Conservation (phyloP, 1,140 invertebrate species). For the Diprion similis region DNA sequence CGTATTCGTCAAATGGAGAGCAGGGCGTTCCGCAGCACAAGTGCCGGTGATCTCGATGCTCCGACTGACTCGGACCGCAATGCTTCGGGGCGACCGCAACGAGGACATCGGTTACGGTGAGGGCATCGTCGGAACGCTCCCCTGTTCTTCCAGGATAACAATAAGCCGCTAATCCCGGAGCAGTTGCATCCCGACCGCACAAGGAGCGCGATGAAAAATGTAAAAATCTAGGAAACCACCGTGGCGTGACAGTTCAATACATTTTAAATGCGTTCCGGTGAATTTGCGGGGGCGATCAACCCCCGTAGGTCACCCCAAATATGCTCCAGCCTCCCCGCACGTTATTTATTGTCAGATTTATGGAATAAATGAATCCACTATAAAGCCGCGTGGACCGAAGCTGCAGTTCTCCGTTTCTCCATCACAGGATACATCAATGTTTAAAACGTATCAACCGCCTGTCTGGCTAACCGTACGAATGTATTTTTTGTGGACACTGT, state of each 20-base stretch:
- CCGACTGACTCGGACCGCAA: background rate
- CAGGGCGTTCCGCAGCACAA: background rate
- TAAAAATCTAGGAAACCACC: constrained; percentile 57
- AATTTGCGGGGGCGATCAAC: constrained; percentile 46
- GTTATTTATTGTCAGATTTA: constrained; percentile 64
- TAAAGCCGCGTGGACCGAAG: background rate
- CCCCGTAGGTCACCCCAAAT: constrained; percentile 29
- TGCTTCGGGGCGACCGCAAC: background rate
- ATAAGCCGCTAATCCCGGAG: constrained; percentile 56
- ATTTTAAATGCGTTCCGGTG: constrained; percentile 63
- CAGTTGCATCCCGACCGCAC: constrained; percentile 29
- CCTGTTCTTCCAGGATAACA: constrained; percentile 28
- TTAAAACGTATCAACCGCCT: background rate
- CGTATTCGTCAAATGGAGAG: too few relatives aligned
- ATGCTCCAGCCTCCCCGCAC: constrained; percentile 41
- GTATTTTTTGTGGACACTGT: too few relatives aligned
- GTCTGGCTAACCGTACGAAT: background rate
- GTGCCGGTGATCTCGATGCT: background rate
- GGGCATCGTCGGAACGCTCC: background rate
- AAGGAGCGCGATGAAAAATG: constrained; percentile 56
- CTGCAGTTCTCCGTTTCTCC: background rate
- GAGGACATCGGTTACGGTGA: background rate
- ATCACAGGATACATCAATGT: background rate
- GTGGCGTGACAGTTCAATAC: constrained; percentile 61
- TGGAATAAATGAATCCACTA: constrained; percentile 57